Percentiles rank a stretch among this genome's conserved stretches.
Conservation (phyloP, 2,797 vertebrate genomes). For the Enteromius mattozi region DNA sequence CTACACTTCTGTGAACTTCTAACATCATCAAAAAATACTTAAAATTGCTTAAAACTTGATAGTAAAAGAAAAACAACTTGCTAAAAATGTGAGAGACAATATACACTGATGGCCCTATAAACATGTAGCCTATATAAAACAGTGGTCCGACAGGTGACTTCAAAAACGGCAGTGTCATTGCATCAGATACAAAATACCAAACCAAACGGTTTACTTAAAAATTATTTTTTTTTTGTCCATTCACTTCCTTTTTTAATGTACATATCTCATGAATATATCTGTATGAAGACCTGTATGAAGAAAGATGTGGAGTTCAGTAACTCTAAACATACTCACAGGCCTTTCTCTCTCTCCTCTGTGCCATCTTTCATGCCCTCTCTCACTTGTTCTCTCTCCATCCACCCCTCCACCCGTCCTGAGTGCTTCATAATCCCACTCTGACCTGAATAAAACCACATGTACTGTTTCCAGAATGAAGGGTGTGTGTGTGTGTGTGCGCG, state of each 20-base stretch:
- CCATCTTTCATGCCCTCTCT: slow-evolving; percentile 24
- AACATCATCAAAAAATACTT: neutral
- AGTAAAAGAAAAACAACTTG: neutral
- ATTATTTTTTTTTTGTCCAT: neutral
- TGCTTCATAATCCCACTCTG: slow-evolving; percentile 62
- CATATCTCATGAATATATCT: neutral
- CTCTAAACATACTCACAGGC: neutral
- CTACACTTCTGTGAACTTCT: neutral
- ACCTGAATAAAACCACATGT: slow-evolving; percentile 62
- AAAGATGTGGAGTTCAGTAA: slow-evolving; percentile 7
- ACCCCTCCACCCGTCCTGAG: slow-evolving; percentile 10
- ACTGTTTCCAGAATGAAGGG: slow-evolving; percentile 42
- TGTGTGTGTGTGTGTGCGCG: slow-evolving; percentile 3
- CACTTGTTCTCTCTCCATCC: neutral
- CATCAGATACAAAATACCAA: neutral
- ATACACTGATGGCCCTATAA: neutral
- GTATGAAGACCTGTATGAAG: neutral
- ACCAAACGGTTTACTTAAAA: neutral
- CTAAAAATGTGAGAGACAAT: neutral
- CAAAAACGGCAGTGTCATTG: neutral
- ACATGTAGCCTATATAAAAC: neutral
- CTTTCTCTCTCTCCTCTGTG: slow-evolving; percentile 26
- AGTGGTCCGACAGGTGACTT: neutral
- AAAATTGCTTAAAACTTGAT: neutral
- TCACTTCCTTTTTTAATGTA: neutral